Base-by-base conservation (phyloP, 2,113 vertebrate species). In the Dryoscopus gambensis region DNA sequence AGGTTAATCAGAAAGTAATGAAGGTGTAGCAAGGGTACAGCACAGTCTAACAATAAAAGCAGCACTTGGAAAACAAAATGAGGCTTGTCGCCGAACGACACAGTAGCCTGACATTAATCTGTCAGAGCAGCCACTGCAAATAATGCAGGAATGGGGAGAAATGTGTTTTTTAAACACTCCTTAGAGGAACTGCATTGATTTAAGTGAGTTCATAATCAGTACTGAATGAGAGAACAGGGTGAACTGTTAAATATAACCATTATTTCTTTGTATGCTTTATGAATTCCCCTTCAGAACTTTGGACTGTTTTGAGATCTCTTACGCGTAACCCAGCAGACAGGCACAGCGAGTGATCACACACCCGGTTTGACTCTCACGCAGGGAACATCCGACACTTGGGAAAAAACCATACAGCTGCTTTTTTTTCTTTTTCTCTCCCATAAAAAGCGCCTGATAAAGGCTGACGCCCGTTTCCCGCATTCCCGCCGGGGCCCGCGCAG, bases 371-470 rank as follows among this genome's bases (percentile, higher is more conserved):
- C 37, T 5, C 44, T 31, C 4, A 33, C 7, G 22, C 50, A 49
- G 25, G 8, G 65, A 47, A 42, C 39, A 17, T 65, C 35, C 31
- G 55, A 28, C 59, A 52, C 57, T 19, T 19, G 20, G 44, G 8
- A 24, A 33, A 15, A 37, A 24, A 4, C 5, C 7, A 13, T 4
- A 12, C 4, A 7, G 28, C 27, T 15, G 11, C 1, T 27, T 52
- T 35, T 27, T 11, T 13, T 7, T 4, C 16, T 13, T 35, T 24
- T 37, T 17, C 22, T 31, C 13, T 17, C 27, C 14, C 24, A 10
- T 2, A 13, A 19, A 6, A 52, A 59, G 6, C 4, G 11, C n/a
- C 42, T 4, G 24, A 12, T 15, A 14, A 7, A 28, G 55, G 33
- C 79, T 3, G 28, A 4, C 13, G 5, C 35, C 30, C 28, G 16